phyloP scores from a whole-genome alignment of 2,797 vertebrate species.

The Fundulus diaphanus region DNA sequence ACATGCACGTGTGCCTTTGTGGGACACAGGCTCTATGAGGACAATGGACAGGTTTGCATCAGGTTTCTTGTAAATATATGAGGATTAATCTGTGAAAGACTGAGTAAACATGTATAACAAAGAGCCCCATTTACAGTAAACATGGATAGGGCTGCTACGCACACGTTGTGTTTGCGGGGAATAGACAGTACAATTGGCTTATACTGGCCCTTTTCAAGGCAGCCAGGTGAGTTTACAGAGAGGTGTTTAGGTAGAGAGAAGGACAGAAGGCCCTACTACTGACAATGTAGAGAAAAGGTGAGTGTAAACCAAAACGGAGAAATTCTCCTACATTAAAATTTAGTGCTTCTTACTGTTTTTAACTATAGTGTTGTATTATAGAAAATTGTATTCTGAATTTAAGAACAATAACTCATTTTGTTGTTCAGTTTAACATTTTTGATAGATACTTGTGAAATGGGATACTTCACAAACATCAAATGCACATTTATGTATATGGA shows the following conservation, averaged over 20 bases:
- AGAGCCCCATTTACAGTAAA: constrained; percentile 76
- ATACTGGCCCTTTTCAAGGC: constrained; percentile 47
- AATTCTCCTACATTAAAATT: constrained; percentile 22
- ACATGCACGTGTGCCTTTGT: constrained; percentile 1
- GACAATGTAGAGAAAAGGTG: constrained; percentile 15
- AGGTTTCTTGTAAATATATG: constrained; percentile 45
- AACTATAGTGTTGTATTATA: background rate
- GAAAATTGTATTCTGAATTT: background rate
- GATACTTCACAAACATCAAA: background rate
- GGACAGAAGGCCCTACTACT: constrained; percentile 19
- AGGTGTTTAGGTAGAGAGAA: constrained; percentile 48
- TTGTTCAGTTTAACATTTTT: background rate
- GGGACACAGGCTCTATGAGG: background rate
- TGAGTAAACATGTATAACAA: constrained; percentile 66
- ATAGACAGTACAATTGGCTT: constrained; percentile 48
- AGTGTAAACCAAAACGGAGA: constrained; percentile 25
- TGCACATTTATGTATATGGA: no score
- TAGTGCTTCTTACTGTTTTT: background rate
- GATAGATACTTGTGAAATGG: background rate
- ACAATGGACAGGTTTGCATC: constrained; percentile 43
- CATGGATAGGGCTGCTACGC: constrained; percentile 47
- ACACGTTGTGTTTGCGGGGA: constrained; percentile 60
- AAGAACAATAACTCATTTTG: background rate
- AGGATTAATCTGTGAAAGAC: constrained; percentile 60
- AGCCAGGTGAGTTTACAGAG: constrained; percentile 69